A percentile compares a stretch with the other conserved stretches of the same genome.
These are phyloP conservation scores for Hyperoplus immaculatus DNA, from an alignment of 2,797 vertebrate species.

Conservation along the genomic window DNA sequence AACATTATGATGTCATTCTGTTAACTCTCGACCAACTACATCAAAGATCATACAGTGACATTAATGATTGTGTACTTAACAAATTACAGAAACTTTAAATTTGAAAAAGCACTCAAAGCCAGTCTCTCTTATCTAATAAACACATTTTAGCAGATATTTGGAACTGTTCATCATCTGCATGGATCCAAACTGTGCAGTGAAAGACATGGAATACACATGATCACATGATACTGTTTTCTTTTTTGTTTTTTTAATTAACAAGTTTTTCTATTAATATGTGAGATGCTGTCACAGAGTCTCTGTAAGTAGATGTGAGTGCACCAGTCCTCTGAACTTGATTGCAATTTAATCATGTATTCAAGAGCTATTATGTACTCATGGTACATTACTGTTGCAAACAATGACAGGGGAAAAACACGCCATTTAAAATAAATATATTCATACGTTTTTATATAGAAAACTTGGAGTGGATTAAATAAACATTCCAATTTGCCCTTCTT, in stretches of 20 bases:
- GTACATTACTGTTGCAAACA: background rate
- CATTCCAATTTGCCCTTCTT: background rate
- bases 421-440: background rate
- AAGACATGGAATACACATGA: background rate
- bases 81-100: background rate
- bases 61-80: background rate
- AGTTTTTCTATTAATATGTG: background rate
- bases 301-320: background rate
- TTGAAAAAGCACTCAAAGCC: background rate
- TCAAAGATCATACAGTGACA: background rate
- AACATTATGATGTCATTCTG: too few relatives aligned
- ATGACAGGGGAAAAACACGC: background rate
- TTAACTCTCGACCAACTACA: constrained; percentile 1
- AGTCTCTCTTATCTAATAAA: background rate
- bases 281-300: background rate
- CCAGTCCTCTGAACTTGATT: background rate
- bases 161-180: background rate
- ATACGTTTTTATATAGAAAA: background rate
- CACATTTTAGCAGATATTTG: background rate
- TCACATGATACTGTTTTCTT: background rate
- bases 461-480: background rate
- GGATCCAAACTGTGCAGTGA: background rate
- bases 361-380: background rate
- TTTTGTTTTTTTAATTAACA: background rate
- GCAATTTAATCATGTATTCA: background rate